Evolutionary conservation across 2,888 invertebrate species (phyloP), one percentile per base, ranked within the genome.

Genomic region (Lasiommata megera): DNA sequence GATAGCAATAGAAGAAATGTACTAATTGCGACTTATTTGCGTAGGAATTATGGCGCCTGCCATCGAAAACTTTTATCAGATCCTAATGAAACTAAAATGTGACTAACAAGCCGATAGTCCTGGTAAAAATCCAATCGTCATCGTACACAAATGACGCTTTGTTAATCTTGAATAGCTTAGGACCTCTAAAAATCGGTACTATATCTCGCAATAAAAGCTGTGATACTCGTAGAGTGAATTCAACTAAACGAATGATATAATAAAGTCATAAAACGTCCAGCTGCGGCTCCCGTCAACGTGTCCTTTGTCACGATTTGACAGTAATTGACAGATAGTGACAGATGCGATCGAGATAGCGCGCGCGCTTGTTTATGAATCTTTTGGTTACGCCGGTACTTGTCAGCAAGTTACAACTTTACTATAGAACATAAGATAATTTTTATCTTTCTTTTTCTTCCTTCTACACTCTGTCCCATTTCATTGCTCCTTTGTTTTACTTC

Each of bases 251-350:
- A 54, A 64, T 54, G 56, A 54, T 60, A 60, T 59, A 67, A 67
- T 64, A 60, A 63, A 56, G 58, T 63, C 64, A 65, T 66, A 62
- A 56, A 40, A 17, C 43, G 41, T 66, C 71, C 71, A 68, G 62
- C 61, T 67, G 61, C 67, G 63, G 62, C 17, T 44, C 12, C 38
- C 41, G 58, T 64, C 66, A 63, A 61, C 50, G 51, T 61, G 63
- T 77, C 79, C 73, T 82, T 76, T 79, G 79, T 79, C 80, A 77
- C 58, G 67, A 70, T 68, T 70, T 73, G 79, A 77, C 75, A 72
- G 67, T 56, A 63, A 65, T 67, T 76, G 80, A 78, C 74, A 74
- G 73, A 77, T 70, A 69, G 65, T 63, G 74, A 74, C 53, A 53
- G 36, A 29, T 52, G 52, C 17, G 43, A 53, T 53, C 70, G 60